Base-by-base conservation (phyloP, 2,888 invertebrate genomes). In the Drosophila histrio region DNA sequence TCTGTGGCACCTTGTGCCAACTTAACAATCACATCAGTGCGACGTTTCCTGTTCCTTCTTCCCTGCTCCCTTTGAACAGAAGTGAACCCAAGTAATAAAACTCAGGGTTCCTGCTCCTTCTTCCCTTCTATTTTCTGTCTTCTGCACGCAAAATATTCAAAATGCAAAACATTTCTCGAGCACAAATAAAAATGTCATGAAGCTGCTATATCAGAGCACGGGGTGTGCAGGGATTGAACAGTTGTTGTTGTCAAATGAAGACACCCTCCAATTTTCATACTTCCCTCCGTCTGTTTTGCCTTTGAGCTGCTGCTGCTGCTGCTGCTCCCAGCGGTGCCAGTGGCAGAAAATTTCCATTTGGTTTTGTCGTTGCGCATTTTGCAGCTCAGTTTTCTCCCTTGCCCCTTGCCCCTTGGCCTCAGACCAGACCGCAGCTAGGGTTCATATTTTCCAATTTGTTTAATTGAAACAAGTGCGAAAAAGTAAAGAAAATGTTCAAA, bases 391-490 rank as follows among this genome's bases (percentile, higher is more conserved):
- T 30, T 49, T 50, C 60, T 43, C 46, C 17, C 8, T 8, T 13
- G 5, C 36, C 22, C 11, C 26, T 0, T 17, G 3, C 11, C 28
- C 13, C 22, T 17, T 7, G 26, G 5, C 11, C 34, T 9, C 15
- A 15, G 19, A 1, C 2, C 28, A 28, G 43, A 47, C 72, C 68
- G 50, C 69, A 79, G 50, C 60, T 62, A 30, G 70, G 86, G 79
- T 71, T 82, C 84, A 83, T 88, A 82, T 82, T 88, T 82, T 82
- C 66, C 88, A 88, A 88, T 82, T 82, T 88, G 88, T 86, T 86
- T 88, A 82, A 82, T 82, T 82, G 88, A 82, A 82, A 86, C 77
- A 86, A 86, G 86, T 85, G 88, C 72, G 65, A 72, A 72, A 73
- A 73, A 56, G 30, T 68, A 60, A 58, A 71, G 64, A 56, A 60